Evolutionary conservation across 2,888 invertebrate genomes (phyloP), one percentile per base, ranked within the genome.

Genomic region (Labia minor): DNA sequence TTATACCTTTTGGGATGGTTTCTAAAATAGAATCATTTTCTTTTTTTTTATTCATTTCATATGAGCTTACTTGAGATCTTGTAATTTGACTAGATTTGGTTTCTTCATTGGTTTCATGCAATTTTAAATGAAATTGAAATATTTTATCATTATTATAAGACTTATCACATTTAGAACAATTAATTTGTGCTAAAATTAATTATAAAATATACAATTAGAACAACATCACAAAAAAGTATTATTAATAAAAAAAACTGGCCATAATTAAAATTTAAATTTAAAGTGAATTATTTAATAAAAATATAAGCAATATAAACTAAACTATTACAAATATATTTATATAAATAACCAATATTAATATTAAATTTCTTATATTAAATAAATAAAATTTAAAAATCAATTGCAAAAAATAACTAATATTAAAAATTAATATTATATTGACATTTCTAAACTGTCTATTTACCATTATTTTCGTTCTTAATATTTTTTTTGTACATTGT

Each of bases 121-220:
- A 49, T 62, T 67, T 67, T 18, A 70, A 37, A 64, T 72, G 72
- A 16, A 72, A 67, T 37, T 71, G 71, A 8, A 72, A 65, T 18
- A 71, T 68, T 20, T 71, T 69, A 37, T 63, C 64, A 19, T 71
- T 66, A 3, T 71, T 71, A 67, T 72, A 72, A 19, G 67, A 37
- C 63, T 72, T 72, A 1, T 68, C 69, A 66, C 72, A 72, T 67
- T 68, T 70, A 26, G 70, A 62, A 64, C 72, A 72, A 64, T 70
- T 69, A 21, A 68, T 67, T 14, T 49, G 21, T 62, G 69, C 71
- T 71, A 68, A 6, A 67, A 66, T n/a, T 65, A 67, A 37, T 1
- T 18, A 4, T 19, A 1, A 21, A 63, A 20, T 8, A 63, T 18
- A 11, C 11, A 33, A 33, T 33, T 33, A 33, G 6, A 33, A 33